A percentile compares a stretch with the other conserved stretches of the same genome.
Evolutionary conservation across 2,888 invertebrate genomes (phyloP).

Genomic region (Trilocha varians): DNA sequence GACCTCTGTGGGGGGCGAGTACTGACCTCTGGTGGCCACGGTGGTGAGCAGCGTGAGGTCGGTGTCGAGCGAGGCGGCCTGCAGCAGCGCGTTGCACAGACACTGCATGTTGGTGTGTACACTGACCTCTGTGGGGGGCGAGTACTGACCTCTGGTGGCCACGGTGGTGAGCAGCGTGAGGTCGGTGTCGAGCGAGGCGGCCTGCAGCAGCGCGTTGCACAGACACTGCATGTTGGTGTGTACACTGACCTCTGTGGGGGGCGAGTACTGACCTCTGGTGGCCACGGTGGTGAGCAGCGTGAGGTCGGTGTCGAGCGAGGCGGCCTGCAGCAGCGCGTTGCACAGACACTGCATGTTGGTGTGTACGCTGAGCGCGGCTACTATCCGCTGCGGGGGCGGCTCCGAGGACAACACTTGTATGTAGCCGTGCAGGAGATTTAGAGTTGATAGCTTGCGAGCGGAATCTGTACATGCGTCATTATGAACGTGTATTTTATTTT

Average conservation of each 20-base stretch:
- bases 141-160: too few species aligned
- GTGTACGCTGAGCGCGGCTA: constrained; percentile 66
- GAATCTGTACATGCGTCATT: too few species aligned
- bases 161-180: too few species aligned
- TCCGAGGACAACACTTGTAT: constrained; percentile 61
- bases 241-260: constrained; percentile 69
- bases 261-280: constrained; percentile 39
- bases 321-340: constrained; percentile 35
- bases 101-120: too few species aligned
- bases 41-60: too few species aligned
- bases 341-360: constrained; percentile 73
- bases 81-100: neutral
- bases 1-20: too few species aligned
- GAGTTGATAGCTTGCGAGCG: constrained; percentile 71
- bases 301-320: constrained; percentile 21
- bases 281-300: constrained; percentile 64
- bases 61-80: neutral
- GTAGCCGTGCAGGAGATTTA: constrained; percentile 80
- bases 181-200: too few species aligned
- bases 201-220: constrained; percentile 1
- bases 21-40: too few species aligned
- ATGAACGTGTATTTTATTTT: too few species aligned
- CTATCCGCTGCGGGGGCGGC: constrained; percentile 66
- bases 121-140: too few species aligned
- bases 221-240: too few species aligned